Percentiles rank a stretch among this genome's conserved stretches.
Conservation (phyloP, 2,888 invertebrate genomes). For the Drosophila gaucha region DNA sequence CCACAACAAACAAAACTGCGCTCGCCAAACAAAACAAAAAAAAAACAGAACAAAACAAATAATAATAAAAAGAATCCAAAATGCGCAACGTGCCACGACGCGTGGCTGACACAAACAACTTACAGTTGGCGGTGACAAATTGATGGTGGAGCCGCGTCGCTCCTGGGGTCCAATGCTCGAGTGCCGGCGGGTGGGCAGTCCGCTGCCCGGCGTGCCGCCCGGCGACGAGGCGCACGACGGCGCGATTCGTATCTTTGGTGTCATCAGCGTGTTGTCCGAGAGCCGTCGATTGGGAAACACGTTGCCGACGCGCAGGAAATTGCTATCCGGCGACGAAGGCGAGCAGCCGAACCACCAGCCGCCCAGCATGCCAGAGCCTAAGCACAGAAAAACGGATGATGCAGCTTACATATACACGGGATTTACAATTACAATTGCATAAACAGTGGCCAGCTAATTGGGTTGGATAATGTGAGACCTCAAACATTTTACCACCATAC, state of each 20-base stretch:
- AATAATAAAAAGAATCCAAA: conserved; percentile 18
- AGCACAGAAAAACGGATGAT: conserved; percentile 22
- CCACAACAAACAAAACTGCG: conserved; percentile 58
- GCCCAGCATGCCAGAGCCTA: conserved; percentile 88
- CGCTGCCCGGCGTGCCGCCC: conserved; percentile 88
- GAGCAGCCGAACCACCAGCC: conserved; percentile 94
- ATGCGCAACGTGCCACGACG: conserved; percentile 25
- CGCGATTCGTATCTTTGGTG: conserved; percentile 94
- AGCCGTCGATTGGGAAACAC: conserved; percentile 94
- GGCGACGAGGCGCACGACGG: conserved; percentile 95
- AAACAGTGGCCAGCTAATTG: conserved; percentile 54
- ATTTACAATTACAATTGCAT: conserved; percentile 16
- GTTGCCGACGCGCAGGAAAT: conserved; percentile 93
- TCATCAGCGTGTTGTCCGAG: conserved; percentile 96
- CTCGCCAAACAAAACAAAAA: conserved; percentile 28
- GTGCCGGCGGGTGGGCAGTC: conserved; percentile 93
- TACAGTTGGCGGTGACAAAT: conserved; percentile 95
- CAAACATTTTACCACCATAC: conserved; percentile 8
- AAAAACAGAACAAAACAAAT: conserved; percentile 7
- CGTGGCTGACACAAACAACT: conserved; percentile 84
- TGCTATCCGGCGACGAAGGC: conserved; percentile 93
- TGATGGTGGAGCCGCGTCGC: conserved; percentile 92
- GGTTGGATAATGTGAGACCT: conserved; percentile 41
- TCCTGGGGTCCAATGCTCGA: conserved; percentile 97
- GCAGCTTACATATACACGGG: background rate